phyloP scores from a whole-genome alignment of 2,888 invertebrate genomes.

The Pseudococcus longispinus region DNA sequence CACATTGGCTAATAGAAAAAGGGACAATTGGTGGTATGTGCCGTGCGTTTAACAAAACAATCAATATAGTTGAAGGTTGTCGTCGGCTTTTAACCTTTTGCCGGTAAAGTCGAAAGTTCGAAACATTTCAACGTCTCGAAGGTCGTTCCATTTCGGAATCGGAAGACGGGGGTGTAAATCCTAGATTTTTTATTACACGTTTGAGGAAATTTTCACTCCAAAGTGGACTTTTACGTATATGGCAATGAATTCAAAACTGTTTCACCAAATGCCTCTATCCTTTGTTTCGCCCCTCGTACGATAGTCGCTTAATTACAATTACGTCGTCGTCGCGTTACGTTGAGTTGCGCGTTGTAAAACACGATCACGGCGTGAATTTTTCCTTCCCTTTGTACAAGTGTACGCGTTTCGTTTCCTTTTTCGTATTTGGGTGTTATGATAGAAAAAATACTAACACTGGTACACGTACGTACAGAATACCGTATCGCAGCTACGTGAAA shows the following conservation, averaged over 20 bases:
- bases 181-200: constrained; percentile 5
- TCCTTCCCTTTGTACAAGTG: neutral
- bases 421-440: neutral
- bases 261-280: neutral
- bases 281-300: neutral
- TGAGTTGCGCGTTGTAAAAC: neutral
- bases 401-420: constrained; percentile 8
- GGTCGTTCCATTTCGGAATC: constrained; percentile 18
- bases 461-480: neutral
- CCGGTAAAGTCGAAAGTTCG: constrained; percentile 52
- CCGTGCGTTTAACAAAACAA: constrained; percentile 15
- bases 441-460: neutral
- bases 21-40: constrained; percentile 12
- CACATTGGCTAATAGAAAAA: constrained; percentile 9
- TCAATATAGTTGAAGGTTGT: constrained; percentile 51
- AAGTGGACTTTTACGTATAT: neutral
- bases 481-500: constrained; percentile 9
- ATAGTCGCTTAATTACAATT: neutral
- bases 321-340: neutral
- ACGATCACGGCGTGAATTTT: neutral
- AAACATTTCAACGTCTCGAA: constrained; percentile 48
- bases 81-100: constrained; percentile 54
- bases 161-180: neutral
- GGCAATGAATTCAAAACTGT: no score
- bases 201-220: neutral